phyloP scores from a whole-genome alignment of 1,140 invertebrate genomes.

The Drosophila azteca region DNA sequence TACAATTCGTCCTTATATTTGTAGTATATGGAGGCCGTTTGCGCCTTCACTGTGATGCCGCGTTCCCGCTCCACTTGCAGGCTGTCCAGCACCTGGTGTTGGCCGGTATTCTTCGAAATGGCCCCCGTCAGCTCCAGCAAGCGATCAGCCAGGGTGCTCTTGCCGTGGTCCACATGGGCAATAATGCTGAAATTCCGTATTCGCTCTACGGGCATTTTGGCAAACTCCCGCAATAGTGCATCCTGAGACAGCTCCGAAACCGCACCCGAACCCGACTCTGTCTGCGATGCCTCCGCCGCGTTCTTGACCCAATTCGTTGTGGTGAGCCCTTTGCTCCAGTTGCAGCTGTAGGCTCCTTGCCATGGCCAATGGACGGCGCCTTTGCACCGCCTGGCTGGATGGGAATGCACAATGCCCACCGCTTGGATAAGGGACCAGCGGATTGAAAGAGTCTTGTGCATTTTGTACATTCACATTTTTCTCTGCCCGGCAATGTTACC shows the following conservation, averaged over 20 bases:
- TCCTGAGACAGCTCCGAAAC: conserved; percentile 25
- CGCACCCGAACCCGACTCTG: not conserved
- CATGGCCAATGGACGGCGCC: too few relatives aligned
- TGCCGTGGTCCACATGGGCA: conserved; percentile 99
- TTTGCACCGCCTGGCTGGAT: too few relatives aligned
- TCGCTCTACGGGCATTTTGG: conserved; percentile 86
- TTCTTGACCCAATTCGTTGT: conserved; percentile 30
- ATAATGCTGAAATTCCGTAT: conserved; percentile 98
- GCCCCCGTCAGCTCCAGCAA: conserved; percentile 95
- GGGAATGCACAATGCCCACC: too few relatives aligned
- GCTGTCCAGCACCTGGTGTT: conserved; percentile 87
- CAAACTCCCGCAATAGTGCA: conserved; percentile 45
- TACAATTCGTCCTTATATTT: conserved; percentile 87
- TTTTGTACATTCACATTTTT: too few relatives aligned
- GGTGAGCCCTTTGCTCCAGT: not conserved
- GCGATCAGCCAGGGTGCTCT: conserved; percentile 97
- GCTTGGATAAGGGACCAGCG: too few relatives aligned
- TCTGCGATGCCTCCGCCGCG: conserved; percentile 10
- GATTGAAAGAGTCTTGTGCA: too few relatives aligned
- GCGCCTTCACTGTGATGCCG: conserved; percentile 99
- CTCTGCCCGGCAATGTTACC: too few relatives aligned
- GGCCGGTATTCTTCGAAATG: conserved; percentile 88
- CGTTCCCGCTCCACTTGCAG: conserved; percentile 93
- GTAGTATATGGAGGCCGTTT: conserved; percentile 96
- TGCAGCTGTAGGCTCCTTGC: too few relatives aligned